Percentiles rank a stretch among this genome's conserved stretches.
Conservation (phyloP, 2,888 invertebrate genomes). For the Apamea crenata region DNA sequence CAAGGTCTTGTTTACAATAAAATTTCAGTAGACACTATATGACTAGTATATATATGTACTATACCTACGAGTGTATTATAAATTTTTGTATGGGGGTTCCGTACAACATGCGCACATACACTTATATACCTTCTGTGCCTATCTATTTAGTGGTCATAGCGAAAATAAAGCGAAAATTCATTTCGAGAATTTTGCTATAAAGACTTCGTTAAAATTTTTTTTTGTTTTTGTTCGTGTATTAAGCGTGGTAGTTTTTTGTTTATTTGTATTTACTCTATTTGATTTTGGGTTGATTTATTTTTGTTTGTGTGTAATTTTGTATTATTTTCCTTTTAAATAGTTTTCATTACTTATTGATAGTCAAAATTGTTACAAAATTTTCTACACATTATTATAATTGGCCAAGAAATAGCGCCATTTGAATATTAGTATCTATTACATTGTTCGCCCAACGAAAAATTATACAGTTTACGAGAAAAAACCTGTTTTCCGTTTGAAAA, state of each 20-base stretch:
- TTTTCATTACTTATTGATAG: background rate
- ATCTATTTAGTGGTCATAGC: background rate
- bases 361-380: background rate
- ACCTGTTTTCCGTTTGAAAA: background rate
- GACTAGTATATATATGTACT: background rate
- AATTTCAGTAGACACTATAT: background rate
- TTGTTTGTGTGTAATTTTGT: background rate
- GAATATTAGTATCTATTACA: background rate
- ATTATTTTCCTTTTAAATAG: too few relatives aligned
- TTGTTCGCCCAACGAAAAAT: too few relatives aligned
- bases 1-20: background rate
- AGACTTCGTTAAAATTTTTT: slow-evolving; percentile 33
- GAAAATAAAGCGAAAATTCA: slow-evolving; percentile 24
- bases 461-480: too few relatives aligned
- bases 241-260: slow-evolving; percentile 8
- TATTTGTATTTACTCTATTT: background rate
- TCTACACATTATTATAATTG: background rate
- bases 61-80: background rate
- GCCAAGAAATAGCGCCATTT: too few relatives aligned
- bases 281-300: background rate
- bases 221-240: slow-evolving; percentile 3
- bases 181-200: slow-evolving; percentile 21
- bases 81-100: background rate
- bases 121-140: background rate
- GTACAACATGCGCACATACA: too few relatives aligned